Evolutionary conservation across 2,113 vertebrate genomes (phyloP), one percentile per base, ranked within the genome.

Genomic region (Rhinolophus ferrumequinum): DNA sequence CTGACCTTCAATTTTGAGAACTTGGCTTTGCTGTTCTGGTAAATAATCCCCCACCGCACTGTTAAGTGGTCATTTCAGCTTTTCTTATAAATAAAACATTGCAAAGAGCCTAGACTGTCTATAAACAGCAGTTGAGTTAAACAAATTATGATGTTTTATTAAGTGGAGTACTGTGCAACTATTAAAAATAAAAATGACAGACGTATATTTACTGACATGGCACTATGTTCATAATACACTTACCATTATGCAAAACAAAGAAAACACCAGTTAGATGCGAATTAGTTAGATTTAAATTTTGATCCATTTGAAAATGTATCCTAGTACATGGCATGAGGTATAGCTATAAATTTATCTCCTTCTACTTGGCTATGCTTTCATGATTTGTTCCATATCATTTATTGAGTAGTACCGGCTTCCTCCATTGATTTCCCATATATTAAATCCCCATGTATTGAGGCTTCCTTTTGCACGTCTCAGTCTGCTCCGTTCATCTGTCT

Each of bases 171-270:
- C 16, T 69, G 22, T 44, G 38, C 28, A 87, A 81, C 72, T 75
- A 30, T 81, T 70, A 94, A 92, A 95, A 95, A 75, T 41, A 16
- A 82, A 82, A 79, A 67, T 44, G 24, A 8, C 52, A 69, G 69
- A 66, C 52, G 5, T 54, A 44, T 79, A 64, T 54, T 96, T 64
- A 50, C 28, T 75, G 30, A 35, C 30, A 77, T 9, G 14, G 9
- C 18, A 33, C 15, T 84, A 12, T 72, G 62, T 66, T 67, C 16
- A 62, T 44, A 90, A 83, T 24, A 38, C 12, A 47, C 24, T 52
- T 90, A 69, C 6, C 38, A 35, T n/a, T 87, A 58, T 50, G 30
- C 24, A 52, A 21, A 3, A 14, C 56, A 33, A 8, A 83, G 38
- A 8, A 0, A 41, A 10, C 60, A 56, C 10, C 26, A 77, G 22